phyloP scores from a whole-genome alignment of 2,888 invertebrate species.

The Prosopocoilus inquinatus region DNA sequence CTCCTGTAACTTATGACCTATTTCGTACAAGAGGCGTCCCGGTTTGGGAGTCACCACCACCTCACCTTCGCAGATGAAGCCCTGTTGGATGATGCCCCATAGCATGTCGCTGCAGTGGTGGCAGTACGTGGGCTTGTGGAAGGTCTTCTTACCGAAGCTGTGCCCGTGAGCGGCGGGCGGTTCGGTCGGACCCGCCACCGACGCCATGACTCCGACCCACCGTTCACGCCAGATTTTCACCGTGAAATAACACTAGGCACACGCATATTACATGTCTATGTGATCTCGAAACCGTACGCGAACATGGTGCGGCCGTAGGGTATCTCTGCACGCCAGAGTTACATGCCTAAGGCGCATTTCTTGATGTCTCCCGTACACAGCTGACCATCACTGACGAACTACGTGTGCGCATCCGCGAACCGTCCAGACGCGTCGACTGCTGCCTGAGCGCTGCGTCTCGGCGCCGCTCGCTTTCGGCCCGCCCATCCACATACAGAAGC shows the following conservation, averaged over 20 bases:
- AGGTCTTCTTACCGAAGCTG: constrained; percentile 99
- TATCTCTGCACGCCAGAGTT: constrained; percentile 22
- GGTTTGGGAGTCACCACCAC: constrained; percentile 19
- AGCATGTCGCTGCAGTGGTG: constrained; percentile 99
- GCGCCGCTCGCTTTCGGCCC: constrained; percentile 21
- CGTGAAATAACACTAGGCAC: constrained; percentile 53
- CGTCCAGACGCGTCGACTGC: constrained; percentile 9
- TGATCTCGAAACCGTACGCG: constrained; percentile 60
- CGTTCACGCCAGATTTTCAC: constrained; percentile 63
- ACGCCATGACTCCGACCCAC: constrained; percentile 60
- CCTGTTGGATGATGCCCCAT: constrained; percentile 99
- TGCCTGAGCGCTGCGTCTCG: neutral
- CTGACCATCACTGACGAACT: constrained; percentile 43
- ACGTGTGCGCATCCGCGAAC: constrained; percentile 9
- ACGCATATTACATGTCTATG: constrained; percentile 58
- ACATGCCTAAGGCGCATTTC: constrained; percentile 43
- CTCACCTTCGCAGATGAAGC: constrained; percentile 99
- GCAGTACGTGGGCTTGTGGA: constrained; percentile 99
- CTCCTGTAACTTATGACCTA: constrained; percentile 21
- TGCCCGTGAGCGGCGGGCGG: constrained; percentile 78
- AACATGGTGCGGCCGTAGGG: constrained; percentile 54
- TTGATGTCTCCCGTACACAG: constrained; percentile 43
- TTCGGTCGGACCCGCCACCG: constrained; percentile 50
- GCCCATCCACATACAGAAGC: constrained; percentile 23
- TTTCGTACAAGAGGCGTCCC: constrained; percentile 17